A percentile compares a stretch with the other conserved stretches of the same genome.
Conservation (phyloP, 2,888 invertebrate genomes). For the Eucriotettix oculatus region DNA sequence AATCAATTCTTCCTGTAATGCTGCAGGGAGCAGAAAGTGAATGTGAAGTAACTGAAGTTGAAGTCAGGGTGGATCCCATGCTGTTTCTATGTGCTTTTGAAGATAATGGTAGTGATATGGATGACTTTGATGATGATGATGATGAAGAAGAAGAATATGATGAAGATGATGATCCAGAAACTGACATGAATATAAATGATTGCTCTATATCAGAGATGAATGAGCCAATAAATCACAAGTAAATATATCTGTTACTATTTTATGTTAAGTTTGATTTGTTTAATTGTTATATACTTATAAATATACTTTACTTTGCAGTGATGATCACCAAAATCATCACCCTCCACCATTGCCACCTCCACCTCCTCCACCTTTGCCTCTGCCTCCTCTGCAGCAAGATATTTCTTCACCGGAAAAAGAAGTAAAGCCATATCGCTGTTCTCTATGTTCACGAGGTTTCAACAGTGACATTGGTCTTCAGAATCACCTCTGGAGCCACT, state of each 20-base stretch:
- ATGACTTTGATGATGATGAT: neutral
- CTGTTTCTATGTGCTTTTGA: constrained; percentile 32
- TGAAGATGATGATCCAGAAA: too few relatives aligned
- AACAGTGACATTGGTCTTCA: constrained; percentile 39
- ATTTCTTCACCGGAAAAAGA: constrained; percentile 4
- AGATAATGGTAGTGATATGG: constrained; percentile 10
- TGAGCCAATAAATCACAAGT: too few relatives aligned
- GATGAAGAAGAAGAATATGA: neutral
- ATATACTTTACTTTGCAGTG: too few relatives aligned
- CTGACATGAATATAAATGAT: too few relatives aligned
- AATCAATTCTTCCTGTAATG: neutral
- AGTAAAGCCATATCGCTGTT: constrained; percentile 35
- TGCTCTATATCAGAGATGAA: too few relatives aligned
- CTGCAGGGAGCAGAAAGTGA: constrained; percentile 16
- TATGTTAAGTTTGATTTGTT: too few relatives aligned
- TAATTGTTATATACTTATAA: too few relatives aligned
- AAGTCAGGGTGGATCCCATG: constrained; percentile 53
- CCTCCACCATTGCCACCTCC: too few relatives aligned
- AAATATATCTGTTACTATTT: too few relatives aligned
- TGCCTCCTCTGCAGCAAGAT: neutral
- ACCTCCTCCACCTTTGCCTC: neutral
- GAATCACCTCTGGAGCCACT: constrained; percentile 43
- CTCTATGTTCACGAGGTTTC: constrained; percentile 35
- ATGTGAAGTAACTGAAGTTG: constrained; percentile 37
- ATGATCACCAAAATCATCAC: too few relatives aligned